phyloP scores from a whole-genome alignment of 1,140 invertebrate genomes.

The Eulimnadia texana region DNA sequence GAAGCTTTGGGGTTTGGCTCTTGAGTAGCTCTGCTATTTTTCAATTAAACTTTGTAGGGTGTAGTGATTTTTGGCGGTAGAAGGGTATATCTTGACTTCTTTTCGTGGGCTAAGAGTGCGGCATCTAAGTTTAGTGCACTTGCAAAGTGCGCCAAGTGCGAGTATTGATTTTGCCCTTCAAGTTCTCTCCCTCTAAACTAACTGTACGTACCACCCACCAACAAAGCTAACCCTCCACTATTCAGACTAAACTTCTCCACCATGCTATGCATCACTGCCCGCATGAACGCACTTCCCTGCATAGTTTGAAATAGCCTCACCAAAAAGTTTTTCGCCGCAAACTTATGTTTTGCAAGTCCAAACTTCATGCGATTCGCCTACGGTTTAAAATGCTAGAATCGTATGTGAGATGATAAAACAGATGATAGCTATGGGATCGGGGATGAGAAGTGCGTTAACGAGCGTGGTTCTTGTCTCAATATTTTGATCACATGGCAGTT shows the following conservation, averaged over 20 bases:
- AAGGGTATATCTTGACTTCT: too few relatives aligned
- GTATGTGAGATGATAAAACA: too few relatives aligned
- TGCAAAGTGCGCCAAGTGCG: background rate
- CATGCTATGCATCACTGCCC: background rate
- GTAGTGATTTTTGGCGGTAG: too few relatives aligned
- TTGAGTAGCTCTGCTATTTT: too few relatives aligned
- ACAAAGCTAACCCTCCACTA: background rate
- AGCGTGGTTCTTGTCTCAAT: too few relatives aligned
- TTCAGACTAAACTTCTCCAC: background rate
- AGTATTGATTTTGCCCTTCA: background rate
- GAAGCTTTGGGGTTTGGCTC: too few relatives aligned
- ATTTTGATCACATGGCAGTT: too few relatives aligned
- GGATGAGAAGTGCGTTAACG: too few relatives aligned
- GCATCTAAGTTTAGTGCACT: background rate
- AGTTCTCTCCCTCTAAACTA: background rate
- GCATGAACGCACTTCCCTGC: background rate
- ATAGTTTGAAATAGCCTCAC: slow-evolving; percentile 14
- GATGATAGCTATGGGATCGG: too few relatives aligned
- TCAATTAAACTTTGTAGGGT: too few relatives aligned
- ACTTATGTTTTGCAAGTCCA: background rate
- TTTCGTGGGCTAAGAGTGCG: too few relatives aligned
- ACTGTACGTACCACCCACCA: background rate
- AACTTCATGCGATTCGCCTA: background rate
- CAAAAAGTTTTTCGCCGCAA: background rate
- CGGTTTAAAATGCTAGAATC: too few relatives aligned